Evolutionary conservation across 2,888 invertebrate genomes (phyloP).

Genomic region (Polydrusus tereticollis): DNA sequence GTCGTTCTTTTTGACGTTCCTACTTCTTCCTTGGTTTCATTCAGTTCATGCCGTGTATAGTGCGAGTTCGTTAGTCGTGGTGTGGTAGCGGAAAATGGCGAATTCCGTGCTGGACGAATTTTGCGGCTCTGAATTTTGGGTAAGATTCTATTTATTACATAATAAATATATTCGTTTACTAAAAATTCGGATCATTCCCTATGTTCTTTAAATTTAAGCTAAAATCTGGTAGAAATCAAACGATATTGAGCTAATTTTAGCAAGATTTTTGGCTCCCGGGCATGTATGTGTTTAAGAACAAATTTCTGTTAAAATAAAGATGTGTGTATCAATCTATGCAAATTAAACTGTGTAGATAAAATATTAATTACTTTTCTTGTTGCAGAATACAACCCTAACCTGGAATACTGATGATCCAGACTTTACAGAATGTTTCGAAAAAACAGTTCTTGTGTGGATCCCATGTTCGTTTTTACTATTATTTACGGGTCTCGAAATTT

Average conservation of each 20-base stretch:
- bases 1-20: background rate
- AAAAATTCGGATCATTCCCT: too few relatives aligned
- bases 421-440: constrained; percentile 92
- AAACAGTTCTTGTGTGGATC: constrained; percentile 89
- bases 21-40: too few relatives aligned
- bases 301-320: background rate
- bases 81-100: constrained; percentile 62
- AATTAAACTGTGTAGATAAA: background rate
- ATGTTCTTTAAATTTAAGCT: too few relatives aligned
- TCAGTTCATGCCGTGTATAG: background rate
- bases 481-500: constrained; percentile 80
- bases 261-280: background rate
- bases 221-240: background rate
- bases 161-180: background rate
- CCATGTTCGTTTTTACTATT: constrained; percentile 90
- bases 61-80: background rate
- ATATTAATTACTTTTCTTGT: constrained; percentile 56
- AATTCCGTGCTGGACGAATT: constrained; percentile 77
- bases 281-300: background rate
- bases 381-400: constrained; percentile 81
- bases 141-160: constrained; percentile 67
- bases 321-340: background rate
- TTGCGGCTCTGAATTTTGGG: constrained; percentile 87
- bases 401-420: constrained; percentile 87
- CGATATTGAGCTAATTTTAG: constrained; percentile 1